Percentiles rank a stretch among this genome's conserved stretches.
phyloP scores from a whole-genome alignment of 2,113 vertebrate genomes.

The Gracilinanus agilis region DNA sequence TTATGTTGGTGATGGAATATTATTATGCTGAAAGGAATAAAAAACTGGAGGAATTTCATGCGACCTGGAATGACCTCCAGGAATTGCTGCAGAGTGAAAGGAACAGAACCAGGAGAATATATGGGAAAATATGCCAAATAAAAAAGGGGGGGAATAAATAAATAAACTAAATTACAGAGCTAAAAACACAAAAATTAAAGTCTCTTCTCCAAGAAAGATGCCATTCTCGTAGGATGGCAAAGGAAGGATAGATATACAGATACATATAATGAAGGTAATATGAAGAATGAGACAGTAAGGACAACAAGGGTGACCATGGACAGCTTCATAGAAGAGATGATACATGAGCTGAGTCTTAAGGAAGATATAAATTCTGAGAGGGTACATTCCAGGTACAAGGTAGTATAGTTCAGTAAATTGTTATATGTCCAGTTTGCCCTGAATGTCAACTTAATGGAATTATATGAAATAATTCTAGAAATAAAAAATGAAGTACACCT shows the following conservation, averaged over 20 bases:
- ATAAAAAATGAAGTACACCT: background rate
- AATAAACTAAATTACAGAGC: background rate
- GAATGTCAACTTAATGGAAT: background rate
- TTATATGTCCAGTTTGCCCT: background rate
- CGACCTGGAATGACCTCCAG: too few species aligned
- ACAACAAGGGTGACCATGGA: background rate
- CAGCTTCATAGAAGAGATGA: background rate
- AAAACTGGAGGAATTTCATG: too few species aligned
- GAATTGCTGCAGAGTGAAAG: too few species aligned
- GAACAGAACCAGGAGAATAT: too few species aligned
- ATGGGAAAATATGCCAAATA: too few species aligned
- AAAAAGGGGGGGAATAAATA: too few species aligned
- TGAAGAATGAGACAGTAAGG: background rate
- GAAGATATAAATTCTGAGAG: background rate
- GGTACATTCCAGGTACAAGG: background rate
- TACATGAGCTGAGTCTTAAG: background rate
- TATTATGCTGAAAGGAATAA: too few species aligned
- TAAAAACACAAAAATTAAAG: background rate
- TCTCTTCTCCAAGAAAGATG: background rate
- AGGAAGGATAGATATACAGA: background rate
- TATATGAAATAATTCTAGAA: background rate
- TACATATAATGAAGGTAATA: background rate
- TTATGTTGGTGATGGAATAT: too few species aligned
- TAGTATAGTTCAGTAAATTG: background rate
- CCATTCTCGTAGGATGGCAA: background rate